Evolutionary conservation across 2,113 vertebrate species (phyloP), one percentile per base, ranked within the genome.

Genomic region (Monarcha castaneiventris): DNA sequence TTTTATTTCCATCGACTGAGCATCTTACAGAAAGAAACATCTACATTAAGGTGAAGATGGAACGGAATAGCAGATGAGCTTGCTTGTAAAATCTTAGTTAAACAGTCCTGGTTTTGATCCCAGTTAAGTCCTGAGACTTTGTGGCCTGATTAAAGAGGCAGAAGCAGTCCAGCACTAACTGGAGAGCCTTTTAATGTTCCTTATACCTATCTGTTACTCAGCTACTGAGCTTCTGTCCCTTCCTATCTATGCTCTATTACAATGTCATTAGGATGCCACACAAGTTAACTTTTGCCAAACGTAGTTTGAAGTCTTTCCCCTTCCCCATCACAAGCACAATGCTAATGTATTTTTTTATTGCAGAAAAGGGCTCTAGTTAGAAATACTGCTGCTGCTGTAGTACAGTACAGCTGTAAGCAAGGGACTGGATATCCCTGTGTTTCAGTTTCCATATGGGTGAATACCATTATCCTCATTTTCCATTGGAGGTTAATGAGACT

Each of bases 401-500:
- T 84, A 49, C 32, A 62, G 58, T 32, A n/a, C 33, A 93, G 66
- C 54, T 95, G 59, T 67, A 39, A 93, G 77, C 55, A 80, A 54
- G 63, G 51, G 35, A 74, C 33, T 74, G 33, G 27, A 23, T 77
- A 90, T 62, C 89, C 83, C 74, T 68, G 48, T 84, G 44, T 76
- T 87, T 83, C 51, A 43, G n/a, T 86, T 80, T 85, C 77, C 77
- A 51, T 61, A 51, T n/a, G 73, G 68, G 37, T 80, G 69, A 94
- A 86, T 56, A 77, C 39, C 32, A 27, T 89, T 89, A 86, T 46
- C 30, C 29, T 89, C 48, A 51, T 84, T 94, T 95, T 94, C 95
- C 84, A 52, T 26, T 73, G 89, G 1, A 87, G 52, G 39, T 80
- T 61, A 48, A 44, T 74, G 84, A 96, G 67, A 59, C 41, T 59